Evolutionary conservation across 2,113 vertebrate species (phyloP).

Genomic region (Proterorhinus semilunaris): DNA sequence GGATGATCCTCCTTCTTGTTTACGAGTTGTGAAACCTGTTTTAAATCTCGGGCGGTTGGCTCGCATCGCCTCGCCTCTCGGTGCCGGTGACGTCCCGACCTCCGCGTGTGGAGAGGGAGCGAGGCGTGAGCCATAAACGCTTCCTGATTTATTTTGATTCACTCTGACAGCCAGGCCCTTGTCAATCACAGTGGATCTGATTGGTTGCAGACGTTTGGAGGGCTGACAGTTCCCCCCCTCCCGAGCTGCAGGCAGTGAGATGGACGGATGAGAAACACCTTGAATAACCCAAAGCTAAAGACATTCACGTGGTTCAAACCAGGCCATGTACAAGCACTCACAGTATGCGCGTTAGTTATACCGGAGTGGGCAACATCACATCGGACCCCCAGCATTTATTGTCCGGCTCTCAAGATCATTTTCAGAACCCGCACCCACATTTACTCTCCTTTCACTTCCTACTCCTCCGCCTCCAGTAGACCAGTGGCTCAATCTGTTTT

Average conservation of each 20-base stretch:
- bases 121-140: background rate
- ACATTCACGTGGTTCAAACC: background rate
- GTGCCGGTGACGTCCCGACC: background rate
- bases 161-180: background rate
- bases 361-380: too few species aligned
- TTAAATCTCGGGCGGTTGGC: slow-evolving; percentile 1
- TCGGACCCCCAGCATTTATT: too few species aligned
- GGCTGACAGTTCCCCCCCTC: background rate
- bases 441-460: too few species aligned
- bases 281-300: background rate
- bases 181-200: background rate
- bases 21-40: slow-evolving; percentile 3
- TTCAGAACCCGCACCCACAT: too few species aligned
- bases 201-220: slow-evolving; percentile 6
- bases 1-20: background rate
- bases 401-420: too few species aligned
- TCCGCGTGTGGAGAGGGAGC: background rate
- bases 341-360: background rate
- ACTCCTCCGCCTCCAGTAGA: too few species aligned
- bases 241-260: background rate
- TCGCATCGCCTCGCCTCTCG: background rate
- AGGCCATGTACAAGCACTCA: background rate
- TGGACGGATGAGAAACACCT: background rate
- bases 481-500: too few species aligned
- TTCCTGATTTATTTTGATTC: background rate